Base-by-base conservation (phyloP, 1,140 invertebrate species). In the Trichonephila inaurata region DNA sequence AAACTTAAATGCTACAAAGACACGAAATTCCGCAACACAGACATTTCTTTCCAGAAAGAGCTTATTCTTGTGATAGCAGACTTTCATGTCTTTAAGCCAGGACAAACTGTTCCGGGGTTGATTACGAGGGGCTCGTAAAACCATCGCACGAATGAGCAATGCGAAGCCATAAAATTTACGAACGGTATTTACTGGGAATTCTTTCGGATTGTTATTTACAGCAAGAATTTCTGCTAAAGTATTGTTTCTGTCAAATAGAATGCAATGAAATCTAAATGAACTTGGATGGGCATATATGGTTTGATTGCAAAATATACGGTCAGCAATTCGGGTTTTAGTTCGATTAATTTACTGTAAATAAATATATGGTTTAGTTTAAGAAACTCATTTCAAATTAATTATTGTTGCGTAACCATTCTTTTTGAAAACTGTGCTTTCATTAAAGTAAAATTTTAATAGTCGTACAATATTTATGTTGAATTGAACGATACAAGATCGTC, bases 121-220 rank as follows among this genome's bases (percentile, higher is more conserved):
- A 77, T 14, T 77, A 18, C 24, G 72, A 77, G 18, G 8, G 24
- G 12, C 18, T 40, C 72, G 28, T 77, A 77, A 77, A 77, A 77
- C 72, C 72, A 18, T 16, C 16, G 72, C 72, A 19, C 33, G 28
- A 77, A 77, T 77, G 72, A 40, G 72, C 72, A 77, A 77, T 77
- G 28, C 24, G 72, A 16, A 33, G 72, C 72, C 28, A 28, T 77
- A 77, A 77, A 77, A 77, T 77, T 77, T 40, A 40, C 72, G 4
- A 18, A 10, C 3, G 6, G 72, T 18, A 77, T 40, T 77, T 77
- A 40, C 28, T 33, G 0, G 72, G 14, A 77, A 77, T 77, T 77
- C 72, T 4, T 28, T 6, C 28, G 28, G 28, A 77, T 77, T 77
- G 28, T 51, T 28, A 40, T 33, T 77, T 40, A 40, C 24, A 77